phyloP scores from a whole-genome alignment of 2,797 vertebrate genomes.

The Lithobates sylvaticus region DNA sequence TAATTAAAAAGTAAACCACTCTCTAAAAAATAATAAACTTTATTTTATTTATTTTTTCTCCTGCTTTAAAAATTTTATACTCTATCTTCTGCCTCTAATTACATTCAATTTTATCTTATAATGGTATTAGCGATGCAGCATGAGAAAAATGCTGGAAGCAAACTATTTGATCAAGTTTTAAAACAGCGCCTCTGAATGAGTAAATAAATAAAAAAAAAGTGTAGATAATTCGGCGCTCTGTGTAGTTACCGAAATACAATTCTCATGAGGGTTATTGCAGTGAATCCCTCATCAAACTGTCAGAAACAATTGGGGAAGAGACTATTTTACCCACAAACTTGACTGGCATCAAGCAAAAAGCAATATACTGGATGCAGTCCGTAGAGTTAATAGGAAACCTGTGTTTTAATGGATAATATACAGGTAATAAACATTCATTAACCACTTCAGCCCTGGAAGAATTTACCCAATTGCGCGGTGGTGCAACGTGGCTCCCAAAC shows the following conservation, averaged over 20 bases:
- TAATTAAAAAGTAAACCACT: conserved; percentile 7
- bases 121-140: conserved; percentile 20
- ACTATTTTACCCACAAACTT: background rate
- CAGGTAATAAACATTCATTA: background rate
- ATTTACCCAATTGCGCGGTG: too few species aligned
- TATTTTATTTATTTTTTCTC: background rate
- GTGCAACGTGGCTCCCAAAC: too few species aligned
- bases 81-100: conserved; percentile 27
- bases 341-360: background rate
- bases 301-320: background rate
- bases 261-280: background rate
- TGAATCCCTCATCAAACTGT: background rate
- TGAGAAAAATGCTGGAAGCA: conserved; percentile 19
- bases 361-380: background rate
- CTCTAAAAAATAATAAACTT: conserved; percentile 29
- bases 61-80: background rate
- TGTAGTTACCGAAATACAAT: conserved; percentile 1
- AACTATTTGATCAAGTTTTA: conserved; percentile 26
- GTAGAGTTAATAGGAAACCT: background rate
- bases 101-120: conserved; percentile 26
- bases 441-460: too few species aligned
- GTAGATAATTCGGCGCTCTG: background rate
- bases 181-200: conserved; percentile 16
- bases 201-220: background rate
- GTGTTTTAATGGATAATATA: background rate